Conservation (phyloP, 2,797 vertebrate genomes). For the Pseudocheirus occidentalis region DNA sequence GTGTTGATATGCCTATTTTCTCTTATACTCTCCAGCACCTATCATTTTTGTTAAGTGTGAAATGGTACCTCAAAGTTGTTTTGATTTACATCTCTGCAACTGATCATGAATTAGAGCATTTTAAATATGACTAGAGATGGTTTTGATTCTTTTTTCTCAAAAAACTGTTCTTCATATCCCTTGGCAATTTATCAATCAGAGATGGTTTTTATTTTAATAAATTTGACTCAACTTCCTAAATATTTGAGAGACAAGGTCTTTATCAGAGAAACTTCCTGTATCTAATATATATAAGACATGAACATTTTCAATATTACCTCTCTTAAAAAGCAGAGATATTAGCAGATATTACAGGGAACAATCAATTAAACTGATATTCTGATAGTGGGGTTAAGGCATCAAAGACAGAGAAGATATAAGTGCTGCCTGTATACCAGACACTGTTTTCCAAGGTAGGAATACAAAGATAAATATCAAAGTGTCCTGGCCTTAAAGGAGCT, state of each 20-base stretch:
- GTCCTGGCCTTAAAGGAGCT: not conserved
- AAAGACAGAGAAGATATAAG: not conserved
- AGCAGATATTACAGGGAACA: not conserved
- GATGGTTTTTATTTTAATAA: not conserved
- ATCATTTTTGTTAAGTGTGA: not conserved
- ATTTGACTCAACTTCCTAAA: not conserved
- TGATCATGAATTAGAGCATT: not conserved
- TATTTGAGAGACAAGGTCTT: not conserved
- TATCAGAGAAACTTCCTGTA: not conserved
- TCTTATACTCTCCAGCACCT: not conserved
- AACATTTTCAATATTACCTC: too few species aligned
- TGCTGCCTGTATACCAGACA: not conserved
- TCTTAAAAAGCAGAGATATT: not conserved
- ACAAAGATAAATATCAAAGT: not conserved
- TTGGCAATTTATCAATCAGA: not conserved
- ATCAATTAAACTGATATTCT: not conserved
- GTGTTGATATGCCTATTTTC: not conserved
- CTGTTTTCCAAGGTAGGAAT: not conserved
- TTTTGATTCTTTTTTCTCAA: not conserved
- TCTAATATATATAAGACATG: too few species aligned
- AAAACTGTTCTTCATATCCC: not conserved
- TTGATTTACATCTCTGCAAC: not conserved
- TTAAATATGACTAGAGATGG: not conserved
- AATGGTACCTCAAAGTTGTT: not conserved
- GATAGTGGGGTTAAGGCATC: not conserved